Conservation (phyloP, 1,140 invertebrate species). For the Drosophila prosaltans region DNA sequence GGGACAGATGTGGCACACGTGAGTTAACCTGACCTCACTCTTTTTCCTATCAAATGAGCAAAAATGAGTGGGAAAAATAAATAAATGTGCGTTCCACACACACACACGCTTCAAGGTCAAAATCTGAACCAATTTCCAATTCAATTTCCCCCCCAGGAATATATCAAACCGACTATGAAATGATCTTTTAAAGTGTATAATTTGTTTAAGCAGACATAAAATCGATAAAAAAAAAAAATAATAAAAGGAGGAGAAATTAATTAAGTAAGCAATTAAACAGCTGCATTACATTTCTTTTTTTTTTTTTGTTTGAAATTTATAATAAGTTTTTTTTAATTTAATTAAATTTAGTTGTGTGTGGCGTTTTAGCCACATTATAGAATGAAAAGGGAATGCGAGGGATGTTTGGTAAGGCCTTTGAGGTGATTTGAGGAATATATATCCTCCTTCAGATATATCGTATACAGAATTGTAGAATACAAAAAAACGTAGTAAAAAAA, state of each 20-base stretch:
- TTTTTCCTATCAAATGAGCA: constrained; percentile 42
- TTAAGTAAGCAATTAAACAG: too few species aligned
- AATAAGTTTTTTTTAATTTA: background rate
- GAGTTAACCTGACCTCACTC: constrained; percentile 24
- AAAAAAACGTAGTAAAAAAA: too few species aligned
- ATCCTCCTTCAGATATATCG: too few species aligned
- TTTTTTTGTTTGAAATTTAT: background rate
- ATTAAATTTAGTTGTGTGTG: background rate
- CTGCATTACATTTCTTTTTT: background rate
- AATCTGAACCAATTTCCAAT: constrained; percentile 10
- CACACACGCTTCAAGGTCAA: constrained; percentile 39
- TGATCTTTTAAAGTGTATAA: background rate
- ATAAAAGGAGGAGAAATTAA: too few species aligned
- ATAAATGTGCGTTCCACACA: constrained; percentile 13
- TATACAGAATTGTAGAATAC: too few species aligned
- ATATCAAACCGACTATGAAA: background rate
- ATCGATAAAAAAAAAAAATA: too few species aligned
- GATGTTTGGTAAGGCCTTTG: background rate
- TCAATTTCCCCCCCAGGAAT: too few species aligned
- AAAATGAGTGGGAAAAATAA: constrained; percentile 29
- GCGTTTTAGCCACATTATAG: background rate
- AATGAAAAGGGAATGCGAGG: background rate
- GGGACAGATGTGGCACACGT: constrained; percentile 34
- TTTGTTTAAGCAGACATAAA: too few species aligned
- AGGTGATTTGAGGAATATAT: too few species aligned